A percentile compares a stretch with the other conserved stretches of the same genome.
phyloP scores from a whole-genome alignment of 2,113 vertebrate species.

The Myotis lucifugus region DNA sequence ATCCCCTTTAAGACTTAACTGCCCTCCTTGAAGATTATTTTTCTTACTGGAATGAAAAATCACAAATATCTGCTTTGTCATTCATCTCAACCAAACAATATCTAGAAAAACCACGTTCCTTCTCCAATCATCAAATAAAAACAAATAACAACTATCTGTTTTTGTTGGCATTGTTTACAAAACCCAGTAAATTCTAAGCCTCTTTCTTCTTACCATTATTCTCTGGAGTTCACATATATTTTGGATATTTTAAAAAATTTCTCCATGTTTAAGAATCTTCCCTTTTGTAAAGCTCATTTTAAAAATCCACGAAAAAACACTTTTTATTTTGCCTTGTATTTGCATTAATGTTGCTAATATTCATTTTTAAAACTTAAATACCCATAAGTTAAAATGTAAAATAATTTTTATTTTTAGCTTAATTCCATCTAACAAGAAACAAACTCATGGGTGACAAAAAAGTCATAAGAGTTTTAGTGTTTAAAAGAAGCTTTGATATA shows the following conservation, averaged over 20 bases:
- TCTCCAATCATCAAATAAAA: not conserved
- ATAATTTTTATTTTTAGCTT: conserved; percentile 35
- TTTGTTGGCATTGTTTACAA: not conserved
- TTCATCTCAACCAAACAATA: not conserved
- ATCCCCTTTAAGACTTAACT: not conserved
- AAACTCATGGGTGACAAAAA: not conserved
- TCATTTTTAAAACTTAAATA: not conserved
- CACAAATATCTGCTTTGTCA: not conserved
- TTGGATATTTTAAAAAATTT: not conserved
- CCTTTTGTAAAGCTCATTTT: not conserved
- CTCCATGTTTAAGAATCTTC: not conserved
- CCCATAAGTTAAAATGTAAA: conserved; percentile 20
- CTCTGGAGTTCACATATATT: not conserved
- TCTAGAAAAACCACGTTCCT: not conserved
- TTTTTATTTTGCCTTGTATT: not conserved
- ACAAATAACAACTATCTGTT: not conserved
- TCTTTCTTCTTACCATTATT: not conserved
- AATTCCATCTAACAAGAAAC: not conserved
- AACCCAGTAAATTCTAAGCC: not conserved
- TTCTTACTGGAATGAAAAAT: not conserved
- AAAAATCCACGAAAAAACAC: not conserved
- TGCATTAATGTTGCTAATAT: conserved; percentile 28
- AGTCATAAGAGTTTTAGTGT: not conserved
- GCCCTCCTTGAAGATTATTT: not conserved
- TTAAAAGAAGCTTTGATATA: not conserved